These are phyloP conservation scores for Zosterops pallidus DNA, from an alignment of 2,113 vertebrate genomes.

Conservation along the genomic window DNA sequence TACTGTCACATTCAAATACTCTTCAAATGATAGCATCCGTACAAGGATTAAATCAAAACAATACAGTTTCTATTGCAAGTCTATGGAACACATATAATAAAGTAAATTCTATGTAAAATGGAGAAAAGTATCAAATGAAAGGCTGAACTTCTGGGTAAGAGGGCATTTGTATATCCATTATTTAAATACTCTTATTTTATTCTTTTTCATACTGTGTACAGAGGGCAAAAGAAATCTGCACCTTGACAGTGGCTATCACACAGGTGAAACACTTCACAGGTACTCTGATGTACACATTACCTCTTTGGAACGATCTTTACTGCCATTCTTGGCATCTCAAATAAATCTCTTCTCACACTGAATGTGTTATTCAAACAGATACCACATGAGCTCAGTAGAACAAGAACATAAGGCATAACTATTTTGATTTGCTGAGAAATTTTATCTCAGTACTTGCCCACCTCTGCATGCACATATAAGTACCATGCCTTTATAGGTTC, in stretches of 20 bases:
- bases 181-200: background rate
- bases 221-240: background rate
- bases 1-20: background rate
- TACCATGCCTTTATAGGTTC: background rate
- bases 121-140: background rate
- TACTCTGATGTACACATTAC: background rate
- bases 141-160: background rate
- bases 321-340: background rate
- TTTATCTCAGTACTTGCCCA: background rate
- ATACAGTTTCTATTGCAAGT: background rate
- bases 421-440: background rate
- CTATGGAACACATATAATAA: background rate
- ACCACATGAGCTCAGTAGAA: background rate
- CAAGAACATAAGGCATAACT: background rate
- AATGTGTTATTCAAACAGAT: background rate
- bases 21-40: background rate
- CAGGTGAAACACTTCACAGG: background rate
- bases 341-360: background rate
- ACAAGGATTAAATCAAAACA: background rate
- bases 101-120: background rate
- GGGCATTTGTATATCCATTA: background rate
- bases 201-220: background rate
- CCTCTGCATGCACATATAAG: accelerated
- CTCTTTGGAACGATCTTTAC: background rate
- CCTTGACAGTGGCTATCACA: background rate